Evolutionary conservation across 2,888 invertebrate genomes (phyloP).

Genomic region (Drosophila rubida): DNA sequence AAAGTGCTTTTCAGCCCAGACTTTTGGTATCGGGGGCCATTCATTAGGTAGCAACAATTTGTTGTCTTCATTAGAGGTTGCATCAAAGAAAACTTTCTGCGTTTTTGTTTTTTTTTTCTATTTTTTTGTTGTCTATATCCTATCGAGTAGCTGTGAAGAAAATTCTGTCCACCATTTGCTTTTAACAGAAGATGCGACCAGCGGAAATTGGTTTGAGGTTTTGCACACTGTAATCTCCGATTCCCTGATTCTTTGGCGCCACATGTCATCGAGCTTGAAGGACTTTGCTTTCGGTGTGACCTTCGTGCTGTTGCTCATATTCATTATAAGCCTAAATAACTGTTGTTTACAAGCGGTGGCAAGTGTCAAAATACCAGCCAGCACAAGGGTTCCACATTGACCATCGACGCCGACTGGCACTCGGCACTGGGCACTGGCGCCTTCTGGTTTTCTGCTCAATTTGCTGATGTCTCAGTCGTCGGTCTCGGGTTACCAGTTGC

Average conservation of each 20-base stretch:
- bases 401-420: conserved; percentile 41
- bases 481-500: conserved; percentile 65
- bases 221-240: not conserved
- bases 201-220: conserved; percentile 37
- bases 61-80: conserved; percentile 50
- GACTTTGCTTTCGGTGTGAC: conserved; percentile 65
- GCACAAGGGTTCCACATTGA: conserved; percentile 21
- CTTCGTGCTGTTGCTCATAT: conserved; percentile 80
- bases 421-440: conserved; percentile 68
- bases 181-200: conserved; percentile 9
- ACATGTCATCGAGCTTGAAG: conserved; percentile 65
- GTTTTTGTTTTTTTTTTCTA: conserved; percentile 6
- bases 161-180: conserved; percentile 5
- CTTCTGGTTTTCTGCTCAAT: conserved; percentile 84
- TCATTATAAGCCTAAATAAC: conserved; percentile 78
- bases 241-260: conserved; percentile 46
- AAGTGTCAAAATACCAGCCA: conserved; percentile 79
- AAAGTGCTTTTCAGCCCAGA: conserved; percentile 38
- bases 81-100: conserved; percentile 51
- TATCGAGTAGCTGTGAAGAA: not conserved
- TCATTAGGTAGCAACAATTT: conserved; percentile 47
- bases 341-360: conserved; percentile 74
- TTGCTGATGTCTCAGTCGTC: conserved; percentile 68
- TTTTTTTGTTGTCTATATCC: not conserved
- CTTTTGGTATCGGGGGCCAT: conserved; percentile 18